Evolutionary conservation across 1,140 invertebrate genomes (phyloP), one percentile per base, ranked within the genome.

Genomic region (Diplogasteroides magnus): DNA sequence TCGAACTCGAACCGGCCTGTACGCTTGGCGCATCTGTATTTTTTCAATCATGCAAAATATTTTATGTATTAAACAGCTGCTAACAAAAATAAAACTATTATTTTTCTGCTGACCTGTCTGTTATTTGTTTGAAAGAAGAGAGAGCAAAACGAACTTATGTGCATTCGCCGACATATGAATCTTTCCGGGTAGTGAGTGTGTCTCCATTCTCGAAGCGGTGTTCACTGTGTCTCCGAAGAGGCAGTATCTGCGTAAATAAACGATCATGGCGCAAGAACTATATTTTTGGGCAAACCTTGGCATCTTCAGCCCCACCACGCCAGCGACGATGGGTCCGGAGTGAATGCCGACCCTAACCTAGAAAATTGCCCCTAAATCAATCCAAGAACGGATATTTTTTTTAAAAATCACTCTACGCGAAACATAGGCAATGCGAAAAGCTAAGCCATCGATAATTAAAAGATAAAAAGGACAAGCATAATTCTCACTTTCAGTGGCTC

Each of bases 181-280:
- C 32, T 76, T 28, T 0, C 78, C 75, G 2, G 75, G 23, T 2
- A 73, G 74, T 14, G 74, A 75, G 61, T 82, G 78, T 19, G 67
- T 74, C 67, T 83, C 80, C 80, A 82, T 82, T 58, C 78, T 48
- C 59, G 77, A 71, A 0, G 85, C 85, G 25, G 84, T 85, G 72
- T 85, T 86, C 0, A 86, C 86, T 1, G 91, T 92, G 79, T 94
- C 92, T 0, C 92, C 92, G 89, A 87, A 87, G 19, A 87, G 80
- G 75, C 85, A 87, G 71, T 86, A 86, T 23, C 91, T 83, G 13
- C 25, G 68, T 11, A 68, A 25, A 19, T 48, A 11, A 48, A 19
- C 6, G 19, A 48, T 11, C 19, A 11, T 48, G 19, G 37, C 19
- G 37, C 19, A 6, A 19, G 37, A 6, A 11, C 19, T 19, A 15